A percentile compares a stretch with the other conserved stretches of the same genome.
These are phyloP conservation scores for Ericerus pela DNA, from an alignment of 1,140 invertebrate genomes.

Conservation along the genomic window DNA sequence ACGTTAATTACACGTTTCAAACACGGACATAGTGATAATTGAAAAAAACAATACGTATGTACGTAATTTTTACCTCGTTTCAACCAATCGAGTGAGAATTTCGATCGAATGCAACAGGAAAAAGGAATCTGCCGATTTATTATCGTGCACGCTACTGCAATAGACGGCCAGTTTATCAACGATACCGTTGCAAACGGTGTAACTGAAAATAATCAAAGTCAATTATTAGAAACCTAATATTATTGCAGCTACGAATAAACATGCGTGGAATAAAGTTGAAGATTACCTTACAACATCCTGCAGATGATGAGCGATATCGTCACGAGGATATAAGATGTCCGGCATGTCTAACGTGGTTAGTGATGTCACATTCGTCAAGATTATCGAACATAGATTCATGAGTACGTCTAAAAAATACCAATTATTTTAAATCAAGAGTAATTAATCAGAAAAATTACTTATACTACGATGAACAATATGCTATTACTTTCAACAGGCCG, in stretches of 20 bases:
- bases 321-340: background rate
- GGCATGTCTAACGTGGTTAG: background rate
- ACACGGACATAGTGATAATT: background rate
- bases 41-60: background rate
- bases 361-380: background rate
- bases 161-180: conserved; percentile 49
- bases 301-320: background rate
- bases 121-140: conserved; percentile 31
- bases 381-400: background rate
- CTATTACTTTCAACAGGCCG: no score
- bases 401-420: background rate
- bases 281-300: background rate
- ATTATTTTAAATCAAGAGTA: no score
- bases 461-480: no score
- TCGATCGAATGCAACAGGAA: conserved; percentile 34
- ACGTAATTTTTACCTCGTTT: conserved; percentile 16
- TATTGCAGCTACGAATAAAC: no score
- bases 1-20: no score
- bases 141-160: conserved; percentile 43
- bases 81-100: conserved; percentile 40
- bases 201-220: conserved; percentile 36
- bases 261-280: no score
- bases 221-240: no score
- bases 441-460: no score
- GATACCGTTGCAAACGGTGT: conserved; percentile 47